Base-by-base conservation (phyloP, 2,888 invertebrate genomes). In the Hydraecia micacea region DNA sequence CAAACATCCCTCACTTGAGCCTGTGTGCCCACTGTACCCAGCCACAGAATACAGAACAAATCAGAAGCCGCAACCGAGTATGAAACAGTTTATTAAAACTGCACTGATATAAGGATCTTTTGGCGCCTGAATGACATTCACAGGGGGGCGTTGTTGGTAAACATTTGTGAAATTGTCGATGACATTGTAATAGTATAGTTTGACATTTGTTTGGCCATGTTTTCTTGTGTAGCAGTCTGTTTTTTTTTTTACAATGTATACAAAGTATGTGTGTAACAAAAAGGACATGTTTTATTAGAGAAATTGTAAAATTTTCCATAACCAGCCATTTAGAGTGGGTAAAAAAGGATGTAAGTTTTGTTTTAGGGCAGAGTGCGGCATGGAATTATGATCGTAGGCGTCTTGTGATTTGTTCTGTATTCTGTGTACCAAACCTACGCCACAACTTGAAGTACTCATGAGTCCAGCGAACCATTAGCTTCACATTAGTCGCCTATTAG, bases 401-500 rank as follows among this genome's bases (percentile, higher is more conserved):
- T 2, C 18, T 66, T 75, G 60, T 67, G 32, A 15, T 28, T 63
- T 8, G 8, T 36, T 52, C 2, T 36, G 15, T 73, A 52, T 42
- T 49, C 32, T 13, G n/a, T 42, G 8, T 62, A 42, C n/a, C 8
- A 13, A 52, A 1, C 58, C n/a, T 1, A 52, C n/a, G 21, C n/a
- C 15, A 32, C 8, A 25, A 28, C 39, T 52, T 52, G n/a, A 42
- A 13, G 7, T 32, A 42, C 55, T 66, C 13, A 36, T 46, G 52
- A 73, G 46, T 46, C 66, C 80, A 77, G 58, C 21, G 63, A 75
- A 42, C 75, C 75, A 83, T 86, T 81, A 80, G 62, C 60, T 77
- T 52, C 28, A 79, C 79, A 86, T 86, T 79, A 88, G 73, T 66
- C 11, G 76, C 25, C 73, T 81, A 68, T 76, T 79, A 79, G 73